Percentiles rank a stretch among this genome's conserved stretches.
These are phyloP conservation scores for Alviniconcha marisindica DNA, from an alignment of 1,140 invertebrate species.

Conservation along the genomic window DNA sequence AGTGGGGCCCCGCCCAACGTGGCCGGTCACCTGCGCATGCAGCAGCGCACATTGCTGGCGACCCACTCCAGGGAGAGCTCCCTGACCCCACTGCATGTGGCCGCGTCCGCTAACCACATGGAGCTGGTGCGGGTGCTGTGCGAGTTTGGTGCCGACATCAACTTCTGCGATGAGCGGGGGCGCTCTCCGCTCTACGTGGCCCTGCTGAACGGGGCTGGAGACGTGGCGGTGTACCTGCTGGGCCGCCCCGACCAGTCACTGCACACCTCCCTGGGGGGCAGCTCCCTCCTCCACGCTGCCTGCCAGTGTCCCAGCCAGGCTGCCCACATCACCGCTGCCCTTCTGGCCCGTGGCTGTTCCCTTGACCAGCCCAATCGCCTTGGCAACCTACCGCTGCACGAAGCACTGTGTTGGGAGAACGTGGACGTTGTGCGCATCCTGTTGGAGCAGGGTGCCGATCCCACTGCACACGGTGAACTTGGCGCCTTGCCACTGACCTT, in stretches of 20 bases:
- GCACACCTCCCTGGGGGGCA: neutral
- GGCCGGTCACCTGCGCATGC: neutral
- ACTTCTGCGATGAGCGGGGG: conserved; percentile 16
- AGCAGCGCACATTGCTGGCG: conserved; percentile 13
- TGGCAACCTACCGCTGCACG: conserved; percentile 28
- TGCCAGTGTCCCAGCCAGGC: conserved; percentile 15
- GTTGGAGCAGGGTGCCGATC: conserved; percentile 12
- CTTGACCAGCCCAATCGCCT: neutral
- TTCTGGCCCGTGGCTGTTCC: neutral
- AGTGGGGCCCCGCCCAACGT: conserved; percentile 10
- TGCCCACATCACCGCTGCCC: neutral
- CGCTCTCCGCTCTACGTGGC: conserved; percentile 22
- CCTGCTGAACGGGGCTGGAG: conserved; percentile 1
- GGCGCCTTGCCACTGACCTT: neutral
- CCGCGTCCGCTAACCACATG: neutral
- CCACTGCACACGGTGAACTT: neutral
- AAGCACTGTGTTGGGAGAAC: conserved; percentile 30
- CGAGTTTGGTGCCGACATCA: conserved; percentile 11
- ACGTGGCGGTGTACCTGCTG: neutral
- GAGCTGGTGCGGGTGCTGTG: neutral
- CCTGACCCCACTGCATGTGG: conserved; percentile 22
- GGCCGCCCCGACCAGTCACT: neutral
- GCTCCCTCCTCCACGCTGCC: neutral
- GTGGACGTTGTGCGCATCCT: neutral
- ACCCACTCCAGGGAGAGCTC: neutral